These are phyloP conservation scores for Chloroceryle amazona DNA, from an alignment of 2,797 vertebrate species.

Conservation along the genomic window DNA sequence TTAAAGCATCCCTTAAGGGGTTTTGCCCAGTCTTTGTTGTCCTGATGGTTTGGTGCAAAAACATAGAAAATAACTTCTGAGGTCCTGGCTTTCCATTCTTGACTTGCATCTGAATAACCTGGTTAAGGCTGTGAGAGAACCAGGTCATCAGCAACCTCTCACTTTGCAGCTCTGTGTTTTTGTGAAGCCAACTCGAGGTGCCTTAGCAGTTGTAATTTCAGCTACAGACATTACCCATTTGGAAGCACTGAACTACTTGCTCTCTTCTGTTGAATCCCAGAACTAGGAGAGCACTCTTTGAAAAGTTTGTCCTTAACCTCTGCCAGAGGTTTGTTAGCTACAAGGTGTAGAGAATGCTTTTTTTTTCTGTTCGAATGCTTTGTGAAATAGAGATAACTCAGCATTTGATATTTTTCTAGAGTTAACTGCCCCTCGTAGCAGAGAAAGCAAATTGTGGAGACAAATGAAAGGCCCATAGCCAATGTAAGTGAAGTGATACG, in stretches of 20 bases:
- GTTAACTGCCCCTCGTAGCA: not conserved
- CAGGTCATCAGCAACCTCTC: not conserved
- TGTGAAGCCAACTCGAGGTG: not conserved
- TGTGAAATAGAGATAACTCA: not conserved
- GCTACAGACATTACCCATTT: not conserved
- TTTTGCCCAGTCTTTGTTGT: not conserved
- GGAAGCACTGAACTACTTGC: not conserved
- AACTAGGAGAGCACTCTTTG: not conserved
- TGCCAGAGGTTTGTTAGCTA: not conserved
- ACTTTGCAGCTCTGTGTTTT: not conserved
- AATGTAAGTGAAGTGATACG: not conserved
- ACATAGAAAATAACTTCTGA: not conserved
- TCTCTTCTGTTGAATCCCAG: not conserved
- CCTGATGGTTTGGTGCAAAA: not conserved
- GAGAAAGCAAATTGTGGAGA: constrained; percentile 13
- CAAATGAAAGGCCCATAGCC: not conserved
- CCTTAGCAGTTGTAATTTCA: not conserved
- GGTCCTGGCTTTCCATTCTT: not conserved
- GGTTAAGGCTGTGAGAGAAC: not conserved
- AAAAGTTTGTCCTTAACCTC: constrained; percentile 13
- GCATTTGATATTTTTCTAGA: constrained; percentile 1
- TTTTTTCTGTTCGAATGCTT: not conserved
- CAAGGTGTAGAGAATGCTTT: not conserved
- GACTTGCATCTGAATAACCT: not conserved
- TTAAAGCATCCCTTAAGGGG: accelerated